Evolutionary conservation across 2,888 invertebrate species (phyloP).

Genomic region (Protodeltote pygarga): DNA sequence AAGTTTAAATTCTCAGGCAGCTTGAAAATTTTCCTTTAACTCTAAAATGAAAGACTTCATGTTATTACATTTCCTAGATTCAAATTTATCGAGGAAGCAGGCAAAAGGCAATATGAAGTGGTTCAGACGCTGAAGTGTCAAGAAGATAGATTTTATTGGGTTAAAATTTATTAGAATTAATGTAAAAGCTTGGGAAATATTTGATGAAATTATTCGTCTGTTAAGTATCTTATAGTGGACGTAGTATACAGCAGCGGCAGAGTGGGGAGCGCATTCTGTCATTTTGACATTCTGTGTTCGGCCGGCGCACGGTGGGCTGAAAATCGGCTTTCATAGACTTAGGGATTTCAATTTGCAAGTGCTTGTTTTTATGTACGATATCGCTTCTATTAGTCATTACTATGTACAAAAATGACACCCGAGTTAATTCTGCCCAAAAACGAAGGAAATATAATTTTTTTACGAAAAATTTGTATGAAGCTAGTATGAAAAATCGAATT

Average conservation of each 20-base stretch:
- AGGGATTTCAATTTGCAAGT: too few relatives aligned
- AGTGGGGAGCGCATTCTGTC: too few relatives aligned
- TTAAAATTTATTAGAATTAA: slow-evolving; percentile 25
- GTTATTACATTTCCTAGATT: slow-evolving; percentile 14
- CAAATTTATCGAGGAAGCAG: slow-evolving; percentile 8
- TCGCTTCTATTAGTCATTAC: too few relatives aligned
- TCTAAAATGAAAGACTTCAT: slow-evolving; percentile 3
- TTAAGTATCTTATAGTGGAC: not conserved
- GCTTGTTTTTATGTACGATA: too few relatives aligned
- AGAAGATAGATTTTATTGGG: slow-evolving; percentile 18
- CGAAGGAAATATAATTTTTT: too few relatives aligned
- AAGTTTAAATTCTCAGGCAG: not conserved
- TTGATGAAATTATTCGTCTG: not conserved
- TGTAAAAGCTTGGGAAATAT: slow-evolving; percentile 1
- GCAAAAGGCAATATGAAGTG: slow-evolving; percentile 7
- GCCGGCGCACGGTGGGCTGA: too few relatives aligned
- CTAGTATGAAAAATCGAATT: too few relatives aligned
- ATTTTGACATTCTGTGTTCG: too few relatives aligned
- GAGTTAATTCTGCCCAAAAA: too few relatives aligned
- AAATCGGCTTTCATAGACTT: too few relatives aligned
- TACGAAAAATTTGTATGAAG: too few relatives aligned
- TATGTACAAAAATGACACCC: too few relatives aligned
- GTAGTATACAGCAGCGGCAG: not conserved
- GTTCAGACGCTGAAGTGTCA: slow-evolving; percentile 16
- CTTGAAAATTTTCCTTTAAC: not conserved